Base-by-base conservation (phyloP, 2,888 invertebrate species). In the Trimorus sp. region DNA sequence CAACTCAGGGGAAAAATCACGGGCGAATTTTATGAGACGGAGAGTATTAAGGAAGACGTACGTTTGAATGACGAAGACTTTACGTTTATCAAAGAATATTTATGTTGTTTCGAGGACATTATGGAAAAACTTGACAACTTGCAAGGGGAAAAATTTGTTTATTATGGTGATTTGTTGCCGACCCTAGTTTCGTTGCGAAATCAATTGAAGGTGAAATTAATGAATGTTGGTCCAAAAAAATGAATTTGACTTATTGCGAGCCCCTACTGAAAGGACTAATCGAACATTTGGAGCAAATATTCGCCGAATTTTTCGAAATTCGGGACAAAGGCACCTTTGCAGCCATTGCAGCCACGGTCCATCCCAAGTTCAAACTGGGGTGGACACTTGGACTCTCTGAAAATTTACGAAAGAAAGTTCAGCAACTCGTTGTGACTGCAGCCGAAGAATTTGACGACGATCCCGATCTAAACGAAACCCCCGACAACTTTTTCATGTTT, bases 21-120 rank as follows among this genome's bases (percentile, higher is more conserved):
- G 7, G 51, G 14, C 7, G 51, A 51, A 7, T 51, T 51, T 14
- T 51, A 51, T 7, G 14, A n/a, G 51, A 4, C 26, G 26, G 4
- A 3, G 26, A 51, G 14, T 51, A 14, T 15, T n/a, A 7, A 51
- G 14, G 15, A 51, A 14, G 15, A 14, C 2, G n/a, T 7, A 15
- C 15, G 26, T 26, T 26, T 51, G 14, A 15, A 14, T 51, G n/a
- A 51, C 7, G 51, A 51, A 51, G 51, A 51, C 15, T 51, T 51
- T 14, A 7, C 14, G 7, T 51, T 14, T 51, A 12, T 51, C 1
- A 51, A 51, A 15, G 51, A 51, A 15, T 51, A 12, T n/a, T 14
- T 56, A 12, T 56, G 6, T 26, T 56, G 56, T 56, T 56, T 56
- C 26, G 56, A 56, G 36, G 56, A 56, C 36, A 56, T 56, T 56